A percentile compares a stretch with the other conserved stretches of the same genome.
Evolutionary conservation across 2,113 vertebrate species (phyloP).

Genomic region (Misgurnus mizolepis): DNA sequence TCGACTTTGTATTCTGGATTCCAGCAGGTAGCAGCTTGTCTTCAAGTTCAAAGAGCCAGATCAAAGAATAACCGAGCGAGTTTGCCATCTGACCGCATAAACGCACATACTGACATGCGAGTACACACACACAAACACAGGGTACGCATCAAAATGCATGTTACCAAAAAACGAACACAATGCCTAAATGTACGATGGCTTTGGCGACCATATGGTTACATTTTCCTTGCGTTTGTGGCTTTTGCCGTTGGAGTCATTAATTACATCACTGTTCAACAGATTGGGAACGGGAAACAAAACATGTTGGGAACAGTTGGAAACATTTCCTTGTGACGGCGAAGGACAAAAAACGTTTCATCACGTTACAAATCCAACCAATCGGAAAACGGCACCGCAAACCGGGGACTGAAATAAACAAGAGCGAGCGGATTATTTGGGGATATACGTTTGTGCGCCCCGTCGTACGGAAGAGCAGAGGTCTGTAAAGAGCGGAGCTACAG

Average conservation of each 20-base stretch:
- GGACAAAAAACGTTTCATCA: not conserved
- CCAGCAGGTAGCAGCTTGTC: slow-evolving; percentile 27
- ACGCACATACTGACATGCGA: not conserved
- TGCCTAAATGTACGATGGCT: slow-evolving; percentile 61
- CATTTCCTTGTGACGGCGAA: slow-evolving; percentile 54
- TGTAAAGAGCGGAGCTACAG: slow-evolving; percentile 51
- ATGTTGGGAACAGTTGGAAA: slow-evolving; percentile 60
- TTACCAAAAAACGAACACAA: not conserved
- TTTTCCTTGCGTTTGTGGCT: slow-evolving; percentile 70
- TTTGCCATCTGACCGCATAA: slow-evolving; percentile 19
- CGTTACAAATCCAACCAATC: not conserved
- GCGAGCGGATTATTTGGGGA: slow-evolving; percentile 9
- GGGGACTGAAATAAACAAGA: slow-evolving; percentile 10
- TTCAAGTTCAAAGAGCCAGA: slow-evolving; percentile 30
- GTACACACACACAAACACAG: not conserved
- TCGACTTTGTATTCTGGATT: slow-evolving; percentile 9
- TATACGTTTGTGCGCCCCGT: not conserved
- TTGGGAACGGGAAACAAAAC: slow-evolving; percentile 66
- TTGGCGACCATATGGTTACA: slow-evolving; percentile 70
- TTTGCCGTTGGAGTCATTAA: slow-evolving; percentile 76
- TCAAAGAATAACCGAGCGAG: slow-evolving; percentile 22
- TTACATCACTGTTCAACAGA: slow-evolving; percentile 74
- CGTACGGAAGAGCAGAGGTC: slow-evolving; percentile 44
- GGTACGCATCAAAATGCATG: not conserved
- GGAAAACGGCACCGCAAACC: not conserved